Percentiles rank a stretch among this genome's conserved stretches.
Conservation (phyloP, 2,797 vertebrate species). For the Rhabdomys pumilio region DNA sequence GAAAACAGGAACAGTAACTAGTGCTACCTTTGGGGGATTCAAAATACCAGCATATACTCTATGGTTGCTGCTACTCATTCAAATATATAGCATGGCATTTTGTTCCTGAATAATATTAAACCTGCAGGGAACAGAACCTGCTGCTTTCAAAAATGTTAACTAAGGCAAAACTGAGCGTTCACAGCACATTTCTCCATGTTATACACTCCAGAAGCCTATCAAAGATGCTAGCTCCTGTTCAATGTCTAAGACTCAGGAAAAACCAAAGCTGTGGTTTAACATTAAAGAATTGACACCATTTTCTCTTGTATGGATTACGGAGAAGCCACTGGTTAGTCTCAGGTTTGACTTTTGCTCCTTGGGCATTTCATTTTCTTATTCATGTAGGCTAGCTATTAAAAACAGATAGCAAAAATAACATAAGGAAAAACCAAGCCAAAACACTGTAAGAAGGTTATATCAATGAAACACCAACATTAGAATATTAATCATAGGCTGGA, state of each 20-base stretch:
- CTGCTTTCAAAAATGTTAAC: constrained; percentile 21
- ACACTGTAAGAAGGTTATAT: not conserved
- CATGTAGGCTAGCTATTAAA: not conserved
- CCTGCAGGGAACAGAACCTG: constrained; percentile 44
- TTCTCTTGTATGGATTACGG: not conserved
- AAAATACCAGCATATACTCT: not conserved
- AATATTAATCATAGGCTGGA: constrained; percentile 15
- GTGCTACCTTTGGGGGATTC: constrained; percentile 38
- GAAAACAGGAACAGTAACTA: constrained; percentile 29
- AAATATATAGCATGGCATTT: not conserved
- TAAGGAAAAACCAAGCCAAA: constrained; percentile 47
- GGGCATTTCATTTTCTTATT: constrained; percentile 31
- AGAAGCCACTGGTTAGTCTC: constrained; percentile 37
- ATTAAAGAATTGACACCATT: constrained; percentile 27
- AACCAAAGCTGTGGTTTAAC: constrained; percentile 56
- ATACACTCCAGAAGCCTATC: constrained; percentile 33
- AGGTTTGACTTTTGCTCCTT: constrained; percentile 46
- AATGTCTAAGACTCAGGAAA: constrained; percentile 68
- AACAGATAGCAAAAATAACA: constrained; percentile 49
- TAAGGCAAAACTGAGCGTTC: constrained; percentile 56
- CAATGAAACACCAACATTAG: constrained; percentile 3
- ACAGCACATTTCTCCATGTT: constrained; percentile 55
- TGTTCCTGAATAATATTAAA: constrained; percentile 35
- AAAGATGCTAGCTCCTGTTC: constrained; percentile 55
- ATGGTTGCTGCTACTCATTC: not conserved